Conservation (phyloP, 2,113 vertebrate species). For the Neogale vison region DNA sequence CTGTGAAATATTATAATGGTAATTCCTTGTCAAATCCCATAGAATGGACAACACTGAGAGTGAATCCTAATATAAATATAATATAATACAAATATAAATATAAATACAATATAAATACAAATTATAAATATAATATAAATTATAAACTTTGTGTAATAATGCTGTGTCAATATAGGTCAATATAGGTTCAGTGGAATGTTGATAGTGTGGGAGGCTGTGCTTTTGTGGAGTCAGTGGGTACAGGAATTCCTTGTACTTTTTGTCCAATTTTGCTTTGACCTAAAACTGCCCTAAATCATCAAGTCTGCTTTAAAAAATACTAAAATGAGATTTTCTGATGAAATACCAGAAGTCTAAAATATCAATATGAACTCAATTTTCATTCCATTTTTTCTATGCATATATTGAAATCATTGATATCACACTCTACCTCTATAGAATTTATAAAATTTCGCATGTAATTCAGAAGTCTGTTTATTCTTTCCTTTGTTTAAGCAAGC, state of each 20-base stretch:
- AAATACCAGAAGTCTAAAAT: not conserved
- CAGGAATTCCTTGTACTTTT: not conserved
- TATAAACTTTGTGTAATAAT: not conserved
- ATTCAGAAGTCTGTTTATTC: not conserved
- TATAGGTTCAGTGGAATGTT: not conserved
- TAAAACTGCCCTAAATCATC: not conserved
- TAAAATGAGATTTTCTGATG: not conserved
- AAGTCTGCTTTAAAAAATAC: not conserved
- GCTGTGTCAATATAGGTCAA: fast-evolving
- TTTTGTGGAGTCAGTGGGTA: too few species aligned
- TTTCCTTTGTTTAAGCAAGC: not conserved
- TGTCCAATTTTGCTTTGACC: not conserved
- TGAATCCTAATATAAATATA: not conserved
- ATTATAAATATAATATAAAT: not conserved
- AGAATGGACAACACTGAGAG: not conserved
- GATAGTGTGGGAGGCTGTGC: not conserved
- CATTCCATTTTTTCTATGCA: not conserved
- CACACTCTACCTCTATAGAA: not conserved
- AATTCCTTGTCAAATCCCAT: not conserved
- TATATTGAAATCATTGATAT: not conserved
- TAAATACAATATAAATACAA: too few species aligned
- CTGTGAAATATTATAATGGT: not conserved
- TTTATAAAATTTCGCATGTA: not conserved
- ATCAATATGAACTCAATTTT: not conserved
- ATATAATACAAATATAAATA: too few species aligned